phyloP scores from a whole-genome alignment of 2,888 invertebrate species.

The Lycophotia porphyrea region DNA sequence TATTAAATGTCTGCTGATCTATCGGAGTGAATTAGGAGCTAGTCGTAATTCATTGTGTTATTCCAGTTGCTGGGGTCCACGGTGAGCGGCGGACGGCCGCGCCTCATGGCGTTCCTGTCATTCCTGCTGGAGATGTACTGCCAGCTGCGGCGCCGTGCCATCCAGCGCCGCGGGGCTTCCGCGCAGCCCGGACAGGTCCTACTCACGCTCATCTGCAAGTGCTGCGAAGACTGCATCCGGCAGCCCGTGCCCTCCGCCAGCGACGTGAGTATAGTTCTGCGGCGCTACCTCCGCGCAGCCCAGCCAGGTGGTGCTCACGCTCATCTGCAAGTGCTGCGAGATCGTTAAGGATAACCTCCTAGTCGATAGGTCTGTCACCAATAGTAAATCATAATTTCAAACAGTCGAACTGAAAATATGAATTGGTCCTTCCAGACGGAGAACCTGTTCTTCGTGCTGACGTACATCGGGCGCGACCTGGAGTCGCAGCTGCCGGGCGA shows the following conservation, averaged over 20 bases:
- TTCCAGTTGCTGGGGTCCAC: conserved; percentile 87
- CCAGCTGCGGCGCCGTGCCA: conserved; percentile 93
- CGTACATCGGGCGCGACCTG: conserved; percentile 96
- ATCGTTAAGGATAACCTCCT: too few species aligned
- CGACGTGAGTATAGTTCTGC: conserved; percentile 91
- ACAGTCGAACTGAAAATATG: not conserved
- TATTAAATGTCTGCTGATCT: not conserved
- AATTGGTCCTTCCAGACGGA: conserved; percentile 91
- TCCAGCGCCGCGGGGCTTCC: conserved; percentile 89
- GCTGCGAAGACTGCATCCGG: conserved; percentile 96
- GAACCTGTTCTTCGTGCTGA: conserved; percentile 96
- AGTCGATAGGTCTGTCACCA: too few species aligned
- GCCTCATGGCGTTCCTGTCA: conserved; percentile 96
- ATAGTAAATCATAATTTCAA: not conserved
- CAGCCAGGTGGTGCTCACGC: conserved; percentile 36
- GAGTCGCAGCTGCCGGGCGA: conserved; percentile 95
- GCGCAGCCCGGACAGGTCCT: conserved; percentile 92
- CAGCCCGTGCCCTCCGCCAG: conserved; percentile 95
- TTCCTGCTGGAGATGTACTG: conserved; percentile 97
- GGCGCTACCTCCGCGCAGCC: conserved; percentile 87
- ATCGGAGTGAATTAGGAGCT: not conserved
- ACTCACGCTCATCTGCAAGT: conserved; percentile 95
- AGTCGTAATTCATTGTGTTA: not conserved
- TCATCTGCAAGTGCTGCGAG: too few species aligned
- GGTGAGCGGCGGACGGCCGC: conserved; percentile 91